Base-by-base conservation (phyloP, 2,888 invertebrate species). In the Lithophane leautieri region DNA sequence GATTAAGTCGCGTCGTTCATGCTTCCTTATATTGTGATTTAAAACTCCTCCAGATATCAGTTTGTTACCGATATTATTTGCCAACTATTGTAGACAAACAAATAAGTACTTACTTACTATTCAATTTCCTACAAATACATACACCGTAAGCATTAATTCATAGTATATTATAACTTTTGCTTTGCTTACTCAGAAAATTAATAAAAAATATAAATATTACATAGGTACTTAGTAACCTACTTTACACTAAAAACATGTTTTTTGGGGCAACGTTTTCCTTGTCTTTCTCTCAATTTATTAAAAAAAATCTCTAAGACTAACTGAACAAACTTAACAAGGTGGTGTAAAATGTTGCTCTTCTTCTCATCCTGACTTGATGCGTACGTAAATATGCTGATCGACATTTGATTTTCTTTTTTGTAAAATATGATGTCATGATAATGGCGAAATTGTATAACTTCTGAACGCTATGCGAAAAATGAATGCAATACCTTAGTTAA, bases 121-220 rank as follows among this genome's bases (percentile, higher is more conserved):
- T n/a, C 34, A 47, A 19, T 11, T 28, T 66, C 4, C 4, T 70
- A 40, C 44, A 52, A 61, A 25, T 52, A 34, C 16, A 28, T 28
- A 34, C 12, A 25, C 14, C 19, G 19, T 65, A 66, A 65, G 74
- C 52, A 66, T 72, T 54, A 25, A 60, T 80, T 61, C 28, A 63
- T 73, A 60, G 47, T 78, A 52, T 34, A 72, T 34, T 40, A 4
- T 65, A 34, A 11, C 60, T 16, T 25, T 40, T 47, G 34, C 44
- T 80, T 65, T 80, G 65, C 73, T 63, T 47, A 69, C 44, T 72
- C 28, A 62, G 61, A 65, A 69, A 69, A 74, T 63, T 54, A 44
- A 25, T n/a, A 25, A 63, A 25, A 79, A 71, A 71, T 58, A 72
- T 42, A 67, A 76, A 68, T 61, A 78, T 76, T 66, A 66, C 58